phyloP scores from a whole-genome alignment of 2,888 invertebrate genomes.

The Epsilonema sp. region DNA sequence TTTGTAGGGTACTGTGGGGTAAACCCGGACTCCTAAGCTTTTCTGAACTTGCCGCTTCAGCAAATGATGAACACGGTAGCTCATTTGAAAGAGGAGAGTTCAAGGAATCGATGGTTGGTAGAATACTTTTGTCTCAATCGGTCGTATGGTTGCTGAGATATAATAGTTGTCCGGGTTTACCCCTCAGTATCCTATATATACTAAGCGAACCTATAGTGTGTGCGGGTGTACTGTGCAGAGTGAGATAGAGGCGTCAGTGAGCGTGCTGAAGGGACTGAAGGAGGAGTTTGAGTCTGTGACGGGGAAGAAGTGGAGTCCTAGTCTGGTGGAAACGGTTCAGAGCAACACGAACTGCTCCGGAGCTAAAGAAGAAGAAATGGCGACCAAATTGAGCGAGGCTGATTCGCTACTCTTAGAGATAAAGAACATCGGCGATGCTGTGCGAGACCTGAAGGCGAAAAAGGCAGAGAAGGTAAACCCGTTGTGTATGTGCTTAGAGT shows the following conservation, averaged over 20 bases:
- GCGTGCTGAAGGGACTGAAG: conserved; percentile 1
- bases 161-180: too few relatives aligned
- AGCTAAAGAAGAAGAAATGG: background rate
- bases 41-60: too few relatives aligned
- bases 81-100: too few relatives aligned
- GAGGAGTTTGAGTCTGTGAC: conserved; percentile 2
- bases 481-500: background rate
- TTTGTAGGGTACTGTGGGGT: too few relatives aligned
- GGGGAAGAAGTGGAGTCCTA: conserved; percentile 1
- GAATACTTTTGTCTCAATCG: too few relatives aligned
- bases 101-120: too few relatives aligned
- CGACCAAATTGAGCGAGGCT: background rate
- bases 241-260: background rate
- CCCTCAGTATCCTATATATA: too few relatives aligned
- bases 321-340: background rate
- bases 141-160: too few relatives aligned
- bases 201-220: too few relatives aligned
- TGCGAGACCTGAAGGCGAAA: conserved; percentile 43
- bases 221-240: too few relatives aligned
- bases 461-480: conserved; percentile 30
- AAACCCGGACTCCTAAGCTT: too few relatives aligned
- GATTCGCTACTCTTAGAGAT: background rate
- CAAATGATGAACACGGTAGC: too few relatives aligned
- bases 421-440: conserved; percentile 40
- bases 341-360: background rate